Evolutionary conservation across 1,140 invertebrate genomes (phyloP).

Genomic region (Pemphigus obesinymphae): DNA sequence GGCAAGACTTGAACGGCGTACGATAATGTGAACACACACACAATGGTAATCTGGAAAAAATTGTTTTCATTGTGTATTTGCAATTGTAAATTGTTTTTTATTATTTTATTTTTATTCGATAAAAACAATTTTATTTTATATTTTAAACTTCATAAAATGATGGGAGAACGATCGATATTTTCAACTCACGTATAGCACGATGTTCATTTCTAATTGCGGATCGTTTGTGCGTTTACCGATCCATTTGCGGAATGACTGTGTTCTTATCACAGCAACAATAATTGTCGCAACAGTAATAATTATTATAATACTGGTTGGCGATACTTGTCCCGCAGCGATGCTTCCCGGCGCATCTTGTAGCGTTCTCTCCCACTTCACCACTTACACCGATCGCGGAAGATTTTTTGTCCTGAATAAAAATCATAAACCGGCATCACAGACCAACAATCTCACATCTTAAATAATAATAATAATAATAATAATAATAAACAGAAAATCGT

Average conservation of each 20-base stretch:
- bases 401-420: background rate
- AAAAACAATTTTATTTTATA: background rate
- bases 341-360: background rate
- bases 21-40: conserved; percentile 16
- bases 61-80: background rate
- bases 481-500: too few relatives aligned
- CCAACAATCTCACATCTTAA: background rate
- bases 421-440: conserved; percentile 25
- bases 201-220: background rate
- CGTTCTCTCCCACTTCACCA: background rate
- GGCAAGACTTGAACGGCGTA: conserved; percentile 9
- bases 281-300: background rate
- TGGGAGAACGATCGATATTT: background rate
- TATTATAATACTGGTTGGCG: background rate
- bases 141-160: too few relatives aligned
- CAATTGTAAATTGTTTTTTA: background rate
- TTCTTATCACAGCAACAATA: background rate
- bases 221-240: background rate
- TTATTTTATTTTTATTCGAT: too few relatives aligned
- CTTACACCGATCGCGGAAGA: background rate
- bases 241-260: background rate
- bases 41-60: background rate
- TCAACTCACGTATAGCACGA: background rate
- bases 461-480: too few relatives aligned
- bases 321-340: background rate